Conservation (phyloP, 2,113 vertebrate genomes). For the Percina caprodes region DNA sequence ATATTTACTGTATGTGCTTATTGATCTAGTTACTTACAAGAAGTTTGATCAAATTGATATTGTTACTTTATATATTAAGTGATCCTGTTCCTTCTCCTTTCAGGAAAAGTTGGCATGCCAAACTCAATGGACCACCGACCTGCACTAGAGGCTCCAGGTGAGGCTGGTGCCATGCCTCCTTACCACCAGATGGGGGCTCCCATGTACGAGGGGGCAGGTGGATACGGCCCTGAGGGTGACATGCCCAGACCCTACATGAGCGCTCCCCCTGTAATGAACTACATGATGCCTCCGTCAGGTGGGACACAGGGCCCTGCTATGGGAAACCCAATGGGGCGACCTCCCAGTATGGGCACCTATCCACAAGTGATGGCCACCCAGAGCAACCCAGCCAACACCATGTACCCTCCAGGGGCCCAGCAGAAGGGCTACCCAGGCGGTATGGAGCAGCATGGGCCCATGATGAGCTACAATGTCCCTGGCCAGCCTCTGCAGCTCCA, state of each 20-base stretch:
- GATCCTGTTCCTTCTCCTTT: slow-evolving; percentile 35
- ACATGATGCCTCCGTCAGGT: slow-evolving; percentile 88
- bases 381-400: slow-evolving; percentile 72
- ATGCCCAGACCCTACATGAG: slow-evolving; percentile 88
- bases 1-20: neutral
- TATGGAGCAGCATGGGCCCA: slow-evolving; percentile 86
- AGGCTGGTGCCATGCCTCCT: slow-evolving; percentile 85
- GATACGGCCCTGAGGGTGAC: slow-evolving; percentile 89
- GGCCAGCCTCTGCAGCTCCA: slow-evolving; percentile 89
- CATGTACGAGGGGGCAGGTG: slow-evolving; percentile 87
- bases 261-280: slow-evolving; percentile 86
- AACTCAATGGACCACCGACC: slow-evolving; percentile 89
- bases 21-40: too few species aligned
- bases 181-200: slow-evolving; percentile 90
- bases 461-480: slow-evolving; percentile 88
- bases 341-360: slow-evolving; percentile 85
- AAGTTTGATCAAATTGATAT: too few species aligned
- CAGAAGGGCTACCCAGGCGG: slow-evolving; percentile 88
- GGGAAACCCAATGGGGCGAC: slow-evolving; percentile 87
- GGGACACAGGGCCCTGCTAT: slow-evolving; percentile 85
- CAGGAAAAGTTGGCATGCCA: slow-evolving; percentile 90
- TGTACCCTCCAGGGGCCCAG: slow-evolving; percentile 82
- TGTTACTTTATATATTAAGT: neutral
- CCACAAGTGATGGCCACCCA: slow-evolving; percentile 80
- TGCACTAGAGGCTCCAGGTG: slow-evolving; percentile 88